phyloP scores from a whole-genome alignment of 2,797 vertebrate species.

The Gymnothorax reevesii region DNA sequence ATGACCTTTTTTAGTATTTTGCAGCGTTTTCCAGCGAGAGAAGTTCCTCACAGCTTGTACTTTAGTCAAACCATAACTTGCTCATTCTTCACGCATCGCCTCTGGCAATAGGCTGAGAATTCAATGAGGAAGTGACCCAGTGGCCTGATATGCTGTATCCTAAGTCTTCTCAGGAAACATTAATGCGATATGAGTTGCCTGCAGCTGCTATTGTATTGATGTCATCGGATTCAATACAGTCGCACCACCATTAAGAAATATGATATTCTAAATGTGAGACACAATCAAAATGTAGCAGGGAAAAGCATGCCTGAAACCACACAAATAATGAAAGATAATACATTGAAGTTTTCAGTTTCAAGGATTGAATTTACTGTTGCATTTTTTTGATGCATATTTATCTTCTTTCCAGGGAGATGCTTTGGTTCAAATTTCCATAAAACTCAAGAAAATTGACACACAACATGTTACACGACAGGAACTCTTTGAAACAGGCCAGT shows the following conservation, averaged over 20 bases:
- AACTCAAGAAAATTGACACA: background rate
- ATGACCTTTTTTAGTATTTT: background rate
- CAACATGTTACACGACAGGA: background rate
- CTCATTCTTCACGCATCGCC: background rate
- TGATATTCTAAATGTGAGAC: background rate
- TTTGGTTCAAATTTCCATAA: background rate
- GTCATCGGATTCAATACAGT: constrained; percentile 9
- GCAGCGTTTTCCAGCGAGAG: background rate
- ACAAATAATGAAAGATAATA: background rate
- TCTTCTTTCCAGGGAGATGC: background rate
- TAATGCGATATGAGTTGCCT: too few relatives aligned
- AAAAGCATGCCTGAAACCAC: background rate
- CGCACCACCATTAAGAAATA: too few relatives aligned
- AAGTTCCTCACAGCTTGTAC: background rate
- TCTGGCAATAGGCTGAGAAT: background rate
- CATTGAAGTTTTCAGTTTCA: background rate
- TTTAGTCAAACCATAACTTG: background rate
- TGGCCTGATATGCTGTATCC: constrained; percentile 41
- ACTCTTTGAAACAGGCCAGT: background rate
- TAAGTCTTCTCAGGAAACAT: constrained; percentile 38
- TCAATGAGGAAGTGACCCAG: constrained; percentile 49
- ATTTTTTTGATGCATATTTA: background rate
- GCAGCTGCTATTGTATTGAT: background rate
- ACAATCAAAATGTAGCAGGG: background rate
- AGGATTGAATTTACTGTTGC: background rate